These are phyloP conservation scores for Diplazon laetatorius DNA, from an alignment of 2,888 invertebrate genomes.

Conservation along the genomic window DNA sequence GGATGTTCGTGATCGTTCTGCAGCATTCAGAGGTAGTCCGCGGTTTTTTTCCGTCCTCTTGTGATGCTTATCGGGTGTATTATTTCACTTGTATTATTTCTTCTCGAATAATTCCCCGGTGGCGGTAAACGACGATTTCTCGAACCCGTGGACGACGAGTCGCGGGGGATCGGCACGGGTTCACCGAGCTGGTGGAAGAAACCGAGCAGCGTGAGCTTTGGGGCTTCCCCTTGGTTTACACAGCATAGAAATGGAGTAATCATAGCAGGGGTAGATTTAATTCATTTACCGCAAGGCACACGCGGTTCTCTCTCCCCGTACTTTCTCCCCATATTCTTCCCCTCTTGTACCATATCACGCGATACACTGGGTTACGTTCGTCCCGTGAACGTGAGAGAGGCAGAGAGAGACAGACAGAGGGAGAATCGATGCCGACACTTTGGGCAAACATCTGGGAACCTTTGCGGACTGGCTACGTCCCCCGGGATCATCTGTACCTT, in stretches of 20 bases:
- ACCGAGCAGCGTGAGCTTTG: conserved; percentile 6
- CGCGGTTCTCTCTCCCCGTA: conserved; percentile 53
- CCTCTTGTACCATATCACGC: conserved; percentile 50
- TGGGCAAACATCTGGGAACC: conserved; percentile 76
- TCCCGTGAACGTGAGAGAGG: no score
- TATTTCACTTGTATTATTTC: conserved; percentile 48
- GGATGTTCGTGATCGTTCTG: no score
- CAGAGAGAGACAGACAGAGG: conserved; percentile 33
- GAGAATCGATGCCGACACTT: conserved; percentile 64
- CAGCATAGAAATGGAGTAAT: conserved; percentile 48
- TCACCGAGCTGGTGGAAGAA: conserved; percentile 16
- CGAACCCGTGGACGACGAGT: neutral
- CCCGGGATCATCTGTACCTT: conserved; percentile 47
- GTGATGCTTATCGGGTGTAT: no score
- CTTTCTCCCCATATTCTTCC: conserved; percentile 23
- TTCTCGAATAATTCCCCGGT: neutral
- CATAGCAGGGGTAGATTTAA: conserved; percentile 68
- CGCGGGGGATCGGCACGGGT: neutral
- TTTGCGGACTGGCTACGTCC: conserved; percentile 64
- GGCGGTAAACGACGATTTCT: neutral
- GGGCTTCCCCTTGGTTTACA: conserved; percentile 54
- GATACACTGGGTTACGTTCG: conserved; percentile 20
- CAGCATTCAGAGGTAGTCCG: no score
- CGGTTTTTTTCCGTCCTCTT: no score
- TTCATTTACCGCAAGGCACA: conserved; percentile 72